Evolutionary conservation across 2,888 invertebrate genomes (phyloP).

Genomic region (Carpatolechia fugitivella): DNA sequence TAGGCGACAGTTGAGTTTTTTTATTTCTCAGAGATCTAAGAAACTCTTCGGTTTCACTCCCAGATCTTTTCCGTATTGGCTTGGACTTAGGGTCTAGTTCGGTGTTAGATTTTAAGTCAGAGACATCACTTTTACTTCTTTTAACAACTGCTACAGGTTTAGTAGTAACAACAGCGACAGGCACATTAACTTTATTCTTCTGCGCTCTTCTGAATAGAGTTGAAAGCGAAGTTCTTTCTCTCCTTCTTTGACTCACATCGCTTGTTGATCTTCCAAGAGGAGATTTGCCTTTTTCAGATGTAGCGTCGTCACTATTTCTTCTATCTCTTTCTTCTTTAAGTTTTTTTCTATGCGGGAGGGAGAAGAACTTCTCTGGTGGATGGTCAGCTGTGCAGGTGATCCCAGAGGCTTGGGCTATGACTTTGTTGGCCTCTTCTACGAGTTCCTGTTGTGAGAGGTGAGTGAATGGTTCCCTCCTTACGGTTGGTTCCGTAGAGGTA

Average conservation of each 20-base stretch:
- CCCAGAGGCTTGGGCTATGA: constrained; percentile 86
- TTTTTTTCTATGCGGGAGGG: constrained; percentile 82
- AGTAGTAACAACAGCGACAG: constrained; percentile 69
- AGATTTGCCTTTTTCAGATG: constrained; percentile 50
- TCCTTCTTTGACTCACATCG: constrained; percentile 72
- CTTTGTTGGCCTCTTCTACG: constrained; percentile 87
- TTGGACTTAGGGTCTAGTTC: constrained; percentile 61
- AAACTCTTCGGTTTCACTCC: constrained; percentile 81
- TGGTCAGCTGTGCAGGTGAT: constrained; percentile 82
- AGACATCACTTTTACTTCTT: constrained; percentile 83
- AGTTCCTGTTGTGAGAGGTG: constrained; percentile 85
- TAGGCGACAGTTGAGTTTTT: constrained; percentile 87
- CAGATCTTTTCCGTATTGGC: constrained; percentile 78
- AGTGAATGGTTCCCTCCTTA: constrained; percentile 80
- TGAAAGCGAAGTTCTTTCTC: constrained; percentile 82
- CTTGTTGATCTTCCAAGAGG: constrained; percentile 78
- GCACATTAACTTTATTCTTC: constrained; percentile 70
- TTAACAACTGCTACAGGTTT: constrained; percentile 67
- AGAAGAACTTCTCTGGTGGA: constrained; percentile 83
- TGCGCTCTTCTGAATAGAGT: constrained; percentile 82
- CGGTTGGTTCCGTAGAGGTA: constrained; percentile 51
- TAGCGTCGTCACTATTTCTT: constrained; percentile 78
- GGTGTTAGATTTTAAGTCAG: constrained; percentile 79
- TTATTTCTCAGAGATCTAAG: constrained; percentile 75
- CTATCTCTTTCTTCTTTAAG: constrained; percentile 62